These are phyloP conservation scores for Phaetusa simplex DNA, from an alignment of 2,113 vertebrate species.

Conservation along the genomic window DNA sequence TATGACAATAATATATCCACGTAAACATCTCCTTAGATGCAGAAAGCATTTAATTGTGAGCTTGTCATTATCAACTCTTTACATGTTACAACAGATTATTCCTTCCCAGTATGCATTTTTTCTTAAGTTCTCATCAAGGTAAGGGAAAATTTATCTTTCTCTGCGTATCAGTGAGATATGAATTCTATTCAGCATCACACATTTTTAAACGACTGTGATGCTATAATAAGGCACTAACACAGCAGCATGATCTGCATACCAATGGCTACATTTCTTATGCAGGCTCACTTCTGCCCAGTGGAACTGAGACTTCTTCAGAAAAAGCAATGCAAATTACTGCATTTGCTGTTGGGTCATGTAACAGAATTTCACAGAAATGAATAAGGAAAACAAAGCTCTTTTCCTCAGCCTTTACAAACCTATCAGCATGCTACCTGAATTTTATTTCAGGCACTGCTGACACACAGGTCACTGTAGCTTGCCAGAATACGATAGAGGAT, in stretches of 20 bases:
- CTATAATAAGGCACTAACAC: background rate
- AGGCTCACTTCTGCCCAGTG: background rate
- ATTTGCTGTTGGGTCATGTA: background rate
- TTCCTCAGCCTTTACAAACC: background rate
- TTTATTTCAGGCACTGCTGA: background rate
- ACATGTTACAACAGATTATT: background rate
- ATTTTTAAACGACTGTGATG: constrained; percentile 13
- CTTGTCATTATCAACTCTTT: background rate
- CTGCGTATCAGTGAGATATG: background rate
- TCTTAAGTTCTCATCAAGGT: background rate
- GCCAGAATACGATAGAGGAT: background rate
- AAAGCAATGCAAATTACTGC: constrained; percentile 1
- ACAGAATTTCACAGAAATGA: background rate
- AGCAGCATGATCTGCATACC: background rate
- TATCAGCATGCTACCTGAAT: background rate
- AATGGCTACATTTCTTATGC: background rate
- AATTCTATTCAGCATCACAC: constrained; percentile 20
- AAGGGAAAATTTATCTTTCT: background rate
- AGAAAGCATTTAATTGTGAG: background rate
- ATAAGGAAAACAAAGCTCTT: background rate
- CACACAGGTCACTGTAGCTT: background rate
- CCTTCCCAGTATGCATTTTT: background rate
- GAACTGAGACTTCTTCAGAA: background rate
- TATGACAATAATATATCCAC: background rate
- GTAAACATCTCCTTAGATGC: background rate